phyloP scores from a whole-genome alignment of 2,888 invertebrate species.

The Pseudococcus viburni region DNA sequence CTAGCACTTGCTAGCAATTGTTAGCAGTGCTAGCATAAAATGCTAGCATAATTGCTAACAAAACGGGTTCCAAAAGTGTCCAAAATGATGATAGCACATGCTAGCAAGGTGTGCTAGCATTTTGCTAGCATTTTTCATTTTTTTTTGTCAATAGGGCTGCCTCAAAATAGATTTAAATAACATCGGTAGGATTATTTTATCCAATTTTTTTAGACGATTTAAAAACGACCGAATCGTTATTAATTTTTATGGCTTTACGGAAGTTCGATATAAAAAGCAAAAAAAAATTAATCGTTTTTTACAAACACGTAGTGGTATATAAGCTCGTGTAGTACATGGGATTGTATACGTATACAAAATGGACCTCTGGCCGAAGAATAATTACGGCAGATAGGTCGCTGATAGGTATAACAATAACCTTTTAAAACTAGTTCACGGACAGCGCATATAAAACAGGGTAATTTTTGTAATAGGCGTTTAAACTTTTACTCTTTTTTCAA shows the following conservation, averaged over 20 bases:
- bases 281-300: conserved; percentile 13
- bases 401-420: conserved; percentile 22
- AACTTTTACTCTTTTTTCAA: conserved; percentile 42
- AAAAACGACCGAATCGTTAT: background rate
- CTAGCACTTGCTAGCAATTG: no score
- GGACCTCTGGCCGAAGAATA: background rate
- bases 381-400: background rate
- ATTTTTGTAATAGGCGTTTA: conserved; percentile 52
- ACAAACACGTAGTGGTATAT: background rate
- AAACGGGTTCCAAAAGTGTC: no score
- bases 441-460: conserved; percentile 37
- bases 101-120: no score
- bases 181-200: background rate
- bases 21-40: no score
- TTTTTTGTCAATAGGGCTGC: no score
- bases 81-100: no score
- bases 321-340: background rate
- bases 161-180: background rate
- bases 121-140: no score
- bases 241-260: background rate
- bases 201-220: background rate
- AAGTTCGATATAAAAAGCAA: background rate
- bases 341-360: background rate
- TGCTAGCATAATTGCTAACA: no score
- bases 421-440: background rate